A percentile compares a stretch with the other conserved stretches of the same genome.
phyloP scores from a whole-genome alignment of 2,113 vertebrate species.

The Eonycteris spelaea region DNA sequence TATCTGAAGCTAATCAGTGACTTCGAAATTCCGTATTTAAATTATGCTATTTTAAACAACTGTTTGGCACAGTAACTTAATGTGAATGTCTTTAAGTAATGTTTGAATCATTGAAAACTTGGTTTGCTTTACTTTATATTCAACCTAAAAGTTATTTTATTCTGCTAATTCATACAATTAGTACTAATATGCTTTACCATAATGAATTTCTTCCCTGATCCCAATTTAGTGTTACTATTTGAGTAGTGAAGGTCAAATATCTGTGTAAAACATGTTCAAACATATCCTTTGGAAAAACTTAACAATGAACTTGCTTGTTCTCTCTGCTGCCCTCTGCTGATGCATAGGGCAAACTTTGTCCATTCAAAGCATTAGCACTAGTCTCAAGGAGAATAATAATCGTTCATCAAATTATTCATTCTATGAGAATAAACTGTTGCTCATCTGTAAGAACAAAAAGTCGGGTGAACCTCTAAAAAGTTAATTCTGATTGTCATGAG shows the following conservation, averaged over 20 bases:
- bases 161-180: neutral
- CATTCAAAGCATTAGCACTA: neutral
- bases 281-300: constrained; percentile 73
- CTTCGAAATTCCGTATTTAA: neutral
- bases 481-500: neutral
- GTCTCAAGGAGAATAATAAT: neutral
- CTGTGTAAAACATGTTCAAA: constrained; percentile 83
- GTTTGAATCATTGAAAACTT: neutral
- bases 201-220: constrained; percentile 6
- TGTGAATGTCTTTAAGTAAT: constrained; percentile 8
- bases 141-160: neutral
- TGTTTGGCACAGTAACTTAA: neutral
- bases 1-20: neutral
- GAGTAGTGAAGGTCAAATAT: constrained; percentile 37
- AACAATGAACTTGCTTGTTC: neutral
- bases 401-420: neutral
- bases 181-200: neutral
- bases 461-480: neutral
- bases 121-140: constrained; percentile 9
- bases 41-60: neutral
- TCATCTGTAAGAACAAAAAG: neutral
- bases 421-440: neutral
- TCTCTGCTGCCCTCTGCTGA: constrained; percentile 84
- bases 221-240: constrained; percentile 57
- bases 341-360: neutral